phyloP scores from a whole-genome alignment of 1,140 invertebrate species.

The Euglossa dilemma region DNA sequence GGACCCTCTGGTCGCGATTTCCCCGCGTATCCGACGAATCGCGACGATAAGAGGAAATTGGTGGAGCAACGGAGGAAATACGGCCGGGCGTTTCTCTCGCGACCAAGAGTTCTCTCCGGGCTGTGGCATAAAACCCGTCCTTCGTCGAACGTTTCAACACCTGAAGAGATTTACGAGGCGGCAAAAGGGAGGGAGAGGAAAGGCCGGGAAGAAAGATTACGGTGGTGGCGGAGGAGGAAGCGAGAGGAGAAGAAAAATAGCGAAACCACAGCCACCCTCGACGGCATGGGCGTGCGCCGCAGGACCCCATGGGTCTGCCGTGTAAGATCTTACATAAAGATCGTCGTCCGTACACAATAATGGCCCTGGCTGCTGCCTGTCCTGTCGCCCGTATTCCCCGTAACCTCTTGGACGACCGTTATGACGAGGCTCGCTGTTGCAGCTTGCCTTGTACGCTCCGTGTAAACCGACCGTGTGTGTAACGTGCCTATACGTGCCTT shows the following conservation, averaged over 20 bases:
- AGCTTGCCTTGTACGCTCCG: constrained; percentile 59
- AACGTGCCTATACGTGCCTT: constrained; percentile 44
- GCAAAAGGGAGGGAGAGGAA: constrained; percentile 28
- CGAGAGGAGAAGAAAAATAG: constrained; percentile 59
- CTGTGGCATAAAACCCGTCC: constrained; percentile 29
- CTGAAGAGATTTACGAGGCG: constrained; percentile 73
- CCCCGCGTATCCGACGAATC: background rate
- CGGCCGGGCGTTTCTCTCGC: background rate
- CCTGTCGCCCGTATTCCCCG: constrained; percentile 67
- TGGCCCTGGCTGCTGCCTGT: constrained; percentile 58
- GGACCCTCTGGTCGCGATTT: constrained; percentile 30
- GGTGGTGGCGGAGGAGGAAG: constrained; percentile 21
- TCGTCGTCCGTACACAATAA: constrained; percentile 69
- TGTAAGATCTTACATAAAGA: constrained; percentile 77
- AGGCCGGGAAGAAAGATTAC: constrained; percentile 42
- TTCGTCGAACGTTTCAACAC: constrained; percentile 65
- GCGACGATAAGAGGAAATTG: background rate
- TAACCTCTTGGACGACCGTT: constrained; percentile 71
- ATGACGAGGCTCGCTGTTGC: constrained; percentile 67
- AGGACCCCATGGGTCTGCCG: constrained; percentile 60
- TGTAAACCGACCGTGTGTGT: constrained; percentile 47
- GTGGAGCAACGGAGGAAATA: background rate
- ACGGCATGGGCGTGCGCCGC: constrained; percentile 69
- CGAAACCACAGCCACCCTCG: constrained; percentile 75
- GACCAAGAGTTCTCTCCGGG: background rate